Evolutionary conservation across 2,797 vertebrate species (phyloP).

Genomic region (Anomalospiza imberbis): DNA sequence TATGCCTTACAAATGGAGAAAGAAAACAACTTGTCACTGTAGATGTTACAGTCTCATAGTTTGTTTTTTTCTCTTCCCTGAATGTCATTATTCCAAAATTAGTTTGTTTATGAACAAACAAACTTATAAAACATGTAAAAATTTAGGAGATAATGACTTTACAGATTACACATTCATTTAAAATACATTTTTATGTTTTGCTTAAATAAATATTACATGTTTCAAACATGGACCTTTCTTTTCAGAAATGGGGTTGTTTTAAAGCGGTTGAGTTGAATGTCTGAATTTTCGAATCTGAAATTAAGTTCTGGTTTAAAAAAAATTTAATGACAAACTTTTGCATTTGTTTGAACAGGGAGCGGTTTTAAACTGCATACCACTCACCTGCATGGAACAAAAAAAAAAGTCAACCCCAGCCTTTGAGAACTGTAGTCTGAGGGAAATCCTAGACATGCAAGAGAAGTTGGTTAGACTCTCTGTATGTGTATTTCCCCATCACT

Average conservation of each 20-base stretch:
- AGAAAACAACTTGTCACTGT: neutral
- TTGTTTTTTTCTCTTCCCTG: neutral
- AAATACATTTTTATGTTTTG: neutral
- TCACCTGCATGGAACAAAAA: neutral
- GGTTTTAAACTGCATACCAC: neutral
- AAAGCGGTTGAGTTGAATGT: fast-evolving
- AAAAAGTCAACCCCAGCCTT: neutral
- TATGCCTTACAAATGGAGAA: neutral
- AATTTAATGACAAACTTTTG: neutral
- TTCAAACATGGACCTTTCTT: neutral
- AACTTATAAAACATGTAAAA: neutral
- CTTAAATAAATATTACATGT: neutral
- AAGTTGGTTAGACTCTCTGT: neutral
- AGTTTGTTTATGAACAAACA: neutral
- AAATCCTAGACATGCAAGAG: neutral
- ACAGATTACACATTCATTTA: neutral
- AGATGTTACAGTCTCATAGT: neutral
- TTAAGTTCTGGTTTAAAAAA: neutral
- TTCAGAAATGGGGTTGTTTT: neutral
- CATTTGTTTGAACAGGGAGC: neutral
- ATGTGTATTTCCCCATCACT: neutral
- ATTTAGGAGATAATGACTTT: neutral
- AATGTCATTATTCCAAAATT: neutral
- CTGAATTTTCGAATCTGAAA: neutral
- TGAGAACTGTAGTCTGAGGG: neutral